Base-by-base conservation (phyloP, 2,888 invertebrate species). In the Arrhopalites spinosus region DNA sequence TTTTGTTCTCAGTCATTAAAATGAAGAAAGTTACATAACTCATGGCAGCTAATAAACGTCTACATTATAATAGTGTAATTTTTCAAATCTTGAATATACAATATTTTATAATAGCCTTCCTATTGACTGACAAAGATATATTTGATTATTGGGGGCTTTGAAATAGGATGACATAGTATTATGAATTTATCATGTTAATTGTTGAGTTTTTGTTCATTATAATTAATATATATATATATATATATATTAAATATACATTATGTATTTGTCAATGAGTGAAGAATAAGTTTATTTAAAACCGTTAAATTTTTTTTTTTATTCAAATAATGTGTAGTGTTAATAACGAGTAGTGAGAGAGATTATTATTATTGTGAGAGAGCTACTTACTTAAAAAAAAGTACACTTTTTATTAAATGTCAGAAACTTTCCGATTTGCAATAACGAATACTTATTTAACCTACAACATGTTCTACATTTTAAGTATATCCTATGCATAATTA, bases 1-100 rank as follows among this genome's bases (percentile, higher is more conserved):
- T n/a, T n/a, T n/a, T n/a, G n/a, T n/a, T n/a, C 8, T 59, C n/a
- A 59, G 23, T 59, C 59, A 59, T 59, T 25, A 59, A n/a, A 36
- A 36, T 36, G 36, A 36, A 36, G 11, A 7, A 36, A 3, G 11
- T 36, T 36, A 36, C 11, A 7, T 36, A 36, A 36, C 36, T 36
- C 36, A 36, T 36, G 36, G 36, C 36, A 36, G 36, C 36, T 36
- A n/a, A n/a, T n/a, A n/a, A 25, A 61, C 27, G 23, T 61, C 23
- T 25, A 61, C 25, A 23, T 61, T 56, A 15, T 47, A 64, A 36
- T 66, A 23, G 17, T 23, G 43, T 15, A n/a, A 36, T 66, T 29
- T 64, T 15, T 64, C 23, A 66, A 20, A 43, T 66, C 43, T 36
- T 66, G 43, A 29, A 29, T 64, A 43, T 15, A 61, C 5, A 27